Percentiles rank a stretch among this genome's conserved stretches.
phyloP scores from a whole-genome alignment of 2,797 vertebrate genomes.

The Cynopterus sphinx region DNA sequence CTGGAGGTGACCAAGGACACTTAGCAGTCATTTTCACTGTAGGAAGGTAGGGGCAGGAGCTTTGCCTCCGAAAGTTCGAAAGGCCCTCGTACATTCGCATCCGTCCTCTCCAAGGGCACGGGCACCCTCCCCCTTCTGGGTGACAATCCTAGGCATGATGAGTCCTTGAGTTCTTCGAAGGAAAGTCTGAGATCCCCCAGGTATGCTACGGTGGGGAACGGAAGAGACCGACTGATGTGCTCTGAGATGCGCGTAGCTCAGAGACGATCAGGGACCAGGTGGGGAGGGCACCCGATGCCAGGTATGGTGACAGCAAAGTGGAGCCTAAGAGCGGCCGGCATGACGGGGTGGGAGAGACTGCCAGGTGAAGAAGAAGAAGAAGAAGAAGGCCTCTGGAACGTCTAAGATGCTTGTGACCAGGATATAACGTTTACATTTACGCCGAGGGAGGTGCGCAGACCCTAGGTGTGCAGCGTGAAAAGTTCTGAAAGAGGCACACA shows the following conservation, averaged over 20 bases:
- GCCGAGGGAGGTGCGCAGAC: background rate
- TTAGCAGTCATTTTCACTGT: background rate
- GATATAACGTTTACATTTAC: background rate
- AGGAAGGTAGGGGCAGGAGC: background rate
- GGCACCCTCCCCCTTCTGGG: background rate
- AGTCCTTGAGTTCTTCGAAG: background rate
- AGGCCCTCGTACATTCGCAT: background rate
- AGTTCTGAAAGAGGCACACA: background rate
- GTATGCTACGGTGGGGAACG: background rate
- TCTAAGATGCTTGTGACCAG: background rate
- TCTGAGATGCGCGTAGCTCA: background rate
- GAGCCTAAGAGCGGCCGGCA: background rate
- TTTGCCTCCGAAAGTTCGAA: background rate
- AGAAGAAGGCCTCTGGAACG: slow-evolving; percentile 28
- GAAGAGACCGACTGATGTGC: background rate
- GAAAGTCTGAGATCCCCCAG: background rate
- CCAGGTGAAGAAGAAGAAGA: background rate
- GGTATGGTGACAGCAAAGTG: background rate
- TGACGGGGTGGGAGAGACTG: background rate
- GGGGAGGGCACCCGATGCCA: background rate
- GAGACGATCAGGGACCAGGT: background rate
- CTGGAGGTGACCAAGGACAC: background rate
- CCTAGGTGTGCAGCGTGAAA: background rate
- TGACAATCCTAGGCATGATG: background rate
- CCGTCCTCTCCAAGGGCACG: background rate